phyloP scores from a whole-genome alignment of 2,113 vertebrate species.

The Pipa parva region DNA sequence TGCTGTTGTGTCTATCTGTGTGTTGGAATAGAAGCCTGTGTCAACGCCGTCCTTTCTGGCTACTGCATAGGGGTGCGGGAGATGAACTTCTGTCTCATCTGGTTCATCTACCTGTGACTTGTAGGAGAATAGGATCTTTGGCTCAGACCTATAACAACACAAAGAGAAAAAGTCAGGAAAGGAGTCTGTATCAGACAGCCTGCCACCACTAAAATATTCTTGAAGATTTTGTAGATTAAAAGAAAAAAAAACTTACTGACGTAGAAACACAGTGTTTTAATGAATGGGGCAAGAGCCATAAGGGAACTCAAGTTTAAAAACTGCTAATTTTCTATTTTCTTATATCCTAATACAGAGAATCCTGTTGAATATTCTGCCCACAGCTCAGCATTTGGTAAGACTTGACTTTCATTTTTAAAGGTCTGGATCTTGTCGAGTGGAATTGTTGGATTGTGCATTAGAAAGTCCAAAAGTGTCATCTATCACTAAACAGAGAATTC shows the following conservation, averaged over 20 bases:
- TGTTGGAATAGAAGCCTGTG: conserved; percentile 82
- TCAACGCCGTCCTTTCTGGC: conserved; percentile 78
- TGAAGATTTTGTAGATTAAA: too few relatives aligned
- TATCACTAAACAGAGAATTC: too few relatives aligned
- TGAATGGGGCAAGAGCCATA: too few relatives aligned
- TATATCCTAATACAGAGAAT: neutral
- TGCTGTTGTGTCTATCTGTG: conserved; percentile 85
- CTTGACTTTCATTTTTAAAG: too few relatives aligned
- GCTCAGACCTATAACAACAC: conserved; percentile 75
- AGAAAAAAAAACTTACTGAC: neutral
- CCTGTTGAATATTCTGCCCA: too few relatives aligned
- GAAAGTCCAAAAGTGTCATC: too few relatives aligned
- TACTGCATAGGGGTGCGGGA: conserved; percentile 81
- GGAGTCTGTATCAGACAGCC: neutral
- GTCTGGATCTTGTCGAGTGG: too few relatives aligned
- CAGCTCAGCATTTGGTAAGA: too few relatives aligned
- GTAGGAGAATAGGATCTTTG: conserved; percentile 98
- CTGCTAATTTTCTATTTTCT: neutral
- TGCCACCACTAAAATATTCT: too few relatives aligned
- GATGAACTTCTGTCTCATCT: conserved; percentile 86
- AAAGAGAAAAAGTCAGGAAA: neutral
- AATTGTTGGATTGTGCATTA: too few relatives aligned
- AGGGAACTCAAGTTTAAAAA: neutral
- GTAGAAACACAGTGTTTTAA: too few relatives aligned
- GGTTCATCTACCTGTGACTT: conserved; percentile 95